These are phyloP conservation scores for Bolinopsis microptera DNA, from an alignment of 37 sponge, comb jelly and placozoan genomes.

Conservation along the genomic window DNA sequence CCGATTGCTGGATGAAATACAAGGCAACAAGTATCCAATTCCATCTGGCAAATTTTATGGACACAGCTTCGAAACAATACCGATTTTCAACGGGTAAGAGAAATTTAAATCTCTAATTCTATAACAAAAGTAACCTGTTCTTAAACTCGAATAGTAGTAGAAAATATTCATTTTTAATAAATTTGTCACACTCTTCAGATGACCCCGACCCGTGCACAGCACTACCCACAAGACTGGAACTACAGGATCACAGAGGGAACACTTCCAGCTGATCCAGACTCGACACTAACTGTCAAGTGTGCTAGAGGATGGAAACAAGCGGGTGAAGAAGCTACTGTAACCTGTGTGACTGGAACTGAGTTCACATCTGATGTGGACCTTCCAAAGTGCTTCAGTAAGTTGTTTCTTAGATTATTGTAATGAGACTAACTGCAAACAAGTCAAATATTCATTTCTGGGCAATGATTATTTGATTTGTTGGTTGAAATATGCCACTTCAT, in stretches of 20 bases:
- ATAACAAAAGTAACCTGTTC: no score
- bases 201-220: no score
- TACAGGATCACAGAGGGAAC: background rate
- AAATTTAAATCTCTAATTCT: no score
- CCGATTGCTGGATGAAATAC: background rate
- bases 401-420: background rate
- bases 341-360: background rate
- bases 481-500: no score
- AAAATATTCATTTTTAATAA: no score
- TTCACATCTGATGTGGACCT: background rate
- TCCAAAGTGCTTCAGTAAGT: background rate
- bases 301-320: background rate
- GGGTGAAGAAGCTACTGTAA: background rate
- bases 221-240: background rate
- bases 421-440: background rate
- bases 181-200: no score
- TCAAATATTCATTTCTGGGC: background rate
- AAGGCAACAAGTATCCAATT: background rate
- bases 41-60: background rate
- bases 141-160: no score
- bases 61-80: background rate
- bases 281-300: background rate
- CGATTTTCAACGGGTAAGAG: background rate
- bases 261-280: background rate
- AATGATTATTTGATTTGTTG: background rate